Percentiles rank a stretch among this genome's conserved stretches.
These are phyloP conservation scores for Gallinago solitaria DNA, from an alignment of 2,797 vertebrate genomes.

Conservation along the genomic window DNA sequence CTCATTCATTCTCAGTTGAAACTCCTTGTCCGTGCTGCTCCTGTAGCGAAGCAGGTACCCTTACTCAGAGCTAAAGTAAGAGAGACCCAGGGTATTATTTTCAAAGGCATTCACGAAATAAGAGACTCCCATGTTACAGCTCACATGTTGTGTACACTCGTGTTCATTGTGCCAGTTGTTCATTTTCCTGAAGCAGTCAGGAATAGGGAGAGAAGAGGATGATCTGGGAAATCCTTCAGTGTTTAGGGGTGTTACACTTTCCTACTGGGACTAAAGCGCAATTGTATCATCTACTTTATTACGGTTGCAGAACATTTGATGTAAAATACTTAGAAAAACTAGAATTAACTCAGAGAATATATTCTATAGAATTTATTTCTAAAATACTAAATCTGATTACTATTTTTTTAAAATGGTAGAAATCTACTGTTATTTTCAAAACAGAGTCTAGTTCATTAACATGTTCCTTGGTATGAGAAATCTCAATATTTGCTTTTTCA, in stretches of 20 bases:
- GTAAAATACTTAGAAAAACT: conserved; percentile 46
- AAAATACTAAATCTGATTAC: conserved; percentile 46
- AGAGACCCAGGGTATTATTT: neutral
- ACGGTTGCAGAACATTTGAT: conserved; percentile 1
- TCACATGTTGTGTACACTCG: neutral
- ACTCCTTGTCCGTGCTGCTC: neutral
- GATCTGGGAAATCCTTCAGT: neutral
- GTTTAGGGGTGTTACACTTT: neutral
- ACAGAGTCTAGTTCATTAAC: neutral
- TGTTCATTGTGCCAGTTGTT: neutral
- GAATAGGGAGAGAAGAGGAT: neutral
- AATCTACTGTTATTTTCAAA: conserved; percentile 59
- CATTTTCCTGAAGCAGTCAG: neutral
- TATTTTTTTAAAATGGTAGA: conserved; percentile 64
- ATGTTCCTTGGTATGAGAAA: neutral
- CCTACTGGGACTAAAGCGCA: neutral
- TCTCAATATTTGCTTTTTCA: neutral
- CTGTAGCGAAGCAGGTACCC: neutral
- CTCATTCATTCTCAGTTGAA: neutral
- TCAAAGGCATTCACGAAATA: neutral
- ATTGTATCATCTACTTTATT: neutral
- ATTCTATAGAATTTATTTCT: conserved; percentile 66
- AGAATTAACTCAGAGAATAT: conserved; percentile 61
- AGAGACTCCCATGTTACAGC: neutral
- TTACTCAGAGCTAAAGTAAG: neutral